Percentiles rank a stretch among this genome's conserved stretches.
phyloP scores from a whole-genome alignment of 2,797 vertebrate genomes.

The Siniperca scherzeri region DNA sequence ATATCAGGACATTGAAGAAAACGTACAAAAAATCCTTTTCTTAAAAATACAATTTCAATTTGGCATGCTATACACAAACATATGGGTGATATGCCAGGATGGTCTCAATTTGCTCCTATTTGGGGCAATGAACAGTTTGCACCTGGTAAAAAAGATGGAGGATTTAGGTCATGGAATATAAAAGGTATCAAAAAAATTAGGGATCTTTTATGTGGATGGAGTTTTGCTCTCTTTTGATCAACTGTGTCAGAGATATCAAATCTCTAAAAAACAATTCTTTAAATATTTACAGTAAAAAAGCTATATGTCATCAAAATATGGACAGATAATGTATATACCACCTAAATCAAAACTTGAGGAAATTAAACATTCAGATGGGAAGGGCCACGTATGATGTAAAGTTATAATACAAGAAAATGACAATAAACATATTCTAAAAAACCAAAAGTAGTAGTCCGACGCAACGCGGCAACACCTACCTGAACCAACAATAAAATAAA shows the following conservation, averaged over 20 bases:
- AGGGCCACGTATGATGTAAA: too few species aligned
- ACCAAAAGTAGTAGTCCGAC: too few species aligned
- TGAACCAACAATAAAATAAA: too few species aligned
- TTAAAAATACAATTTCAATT: slow-evolving; percentile 40
- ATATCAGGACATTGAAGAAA: slow-evolving; percentile 17
- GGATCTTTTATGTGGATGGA: not conserved
- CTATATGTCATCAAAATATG: not conserved
- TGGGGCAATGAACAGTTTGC: slow-evolving; percentile 36
- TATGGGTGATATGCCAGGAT: not conserved
- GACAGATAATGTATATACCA: too few species aligned
- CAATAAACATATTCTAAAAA: too few species aligned
- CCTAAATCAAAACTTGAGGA: too few species aligned
- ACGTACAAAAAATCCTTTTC: slow-evolving; percentile 24
- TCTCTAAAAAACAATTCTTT: not conserved
- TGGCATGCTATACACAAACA: slow-evolving; percentile 27
- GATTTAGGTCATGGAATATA: slow-evolving; percentile 18
- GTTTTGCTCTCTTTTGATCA: slow-evolving; percentile 6
- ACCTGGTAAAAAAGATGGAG: slow-evolving; percentile 26
- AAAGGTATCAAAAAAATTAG: slow-evolving; percentile 22
- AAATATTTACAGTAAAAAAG: not conserved
- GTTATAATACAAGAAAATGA: too few species aligned
- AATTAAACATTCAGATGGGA: too few species aligned
- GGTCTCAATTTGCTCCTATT: slow-evolving; percentile 20
- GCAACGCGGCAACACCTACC: too few species aligned
- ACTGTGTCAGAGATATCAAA: not conserved